Percentiles rank a stretch among this genome's conserved stretches.
Conservation (phyloP, 1,140 invertebrate species). For the Riptortus pedestris region DNA sequence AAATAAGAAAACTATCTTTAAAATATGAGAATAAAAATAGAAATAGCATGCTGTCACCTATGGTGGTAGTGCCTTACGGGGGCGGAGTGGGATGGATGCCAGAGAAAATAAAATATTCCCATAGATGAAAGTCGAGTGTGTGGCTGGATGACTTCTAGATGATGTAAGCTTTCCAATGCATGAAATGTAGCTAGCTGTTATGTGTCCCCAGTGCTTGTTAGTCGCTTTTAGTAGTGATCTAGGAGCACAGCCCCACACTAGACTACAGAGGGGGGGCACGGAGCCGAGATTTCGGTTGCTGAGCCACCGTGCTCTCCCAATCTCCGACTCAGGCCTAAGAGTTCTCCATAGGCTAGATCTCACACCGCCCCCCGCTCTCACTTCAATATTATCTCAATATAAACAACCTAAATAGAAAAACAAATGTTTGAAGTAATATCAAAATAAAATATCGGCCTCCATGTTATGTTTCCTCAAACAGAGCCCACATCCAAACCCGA, state of each 20-base stretch:
- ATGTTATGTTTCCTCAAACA: background rate
- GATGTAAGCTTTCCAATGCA: too few relatives aligned
- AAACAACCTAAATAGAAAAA: background rate
- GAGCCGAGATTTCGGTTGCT: background rate
- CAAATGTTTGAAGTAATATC: background rate
- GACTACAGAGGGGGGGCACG: background rate
- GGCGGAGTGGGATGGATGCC: background rate
- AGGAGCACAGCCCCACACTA: too few relatives aligned
- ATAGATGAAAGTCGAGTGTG: too few relatives aligned
- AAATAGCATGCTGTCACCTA: background rate
- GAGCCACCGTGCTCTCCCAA: constrained; percentile 3
- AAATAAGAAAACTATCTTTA: background rate
- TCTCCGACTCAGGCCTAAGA: constrained; percentile 4
- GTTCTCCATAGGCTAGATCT: background rate
- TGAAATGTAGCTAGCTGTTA: too few relatives aligned
- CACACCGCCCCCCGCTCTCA: background rate
- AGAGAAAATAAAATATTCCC: background rate
- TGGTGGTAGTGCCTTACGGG: background rate
- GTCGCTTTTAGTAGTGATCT: too few relatives aligned
- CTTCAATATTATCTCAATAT: background rate
- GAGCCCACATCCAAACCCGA: background rate
- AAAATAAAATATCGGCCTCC: too few relatives aligned
- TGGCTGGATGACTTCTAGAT: too few relatives aligned
- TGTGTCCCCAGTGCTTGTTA: too few relatives aligned
- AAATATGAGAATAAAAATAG: background rate